These are phyloP conservation scores for Phalanger gymnotis DNA, from an alignment of 2,797 vertebrate genomes.

Conservation along the genomic window DNA sequence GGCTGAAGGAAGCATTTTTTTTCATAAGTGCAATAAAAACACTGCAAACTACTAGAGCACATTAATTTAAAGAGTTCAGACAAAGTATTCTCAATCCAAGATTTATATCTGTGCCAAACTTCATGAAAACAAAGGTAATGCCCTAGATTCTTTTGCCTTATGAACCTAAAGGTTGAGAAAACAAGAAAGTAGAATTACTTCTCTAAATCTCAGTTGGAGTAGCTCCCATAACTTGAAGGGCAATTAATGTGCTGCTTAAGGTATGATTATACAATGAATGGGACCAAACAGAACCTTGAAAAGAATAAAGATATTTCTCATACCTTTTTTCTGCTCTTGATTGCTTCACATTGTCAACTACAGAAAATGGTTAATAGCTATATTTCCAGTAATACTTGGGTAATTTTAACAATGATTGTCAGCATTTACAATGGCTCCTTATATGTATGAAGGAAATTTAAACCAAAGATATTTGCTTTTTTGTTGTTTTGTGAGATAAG, in stretches of 20 bases:
- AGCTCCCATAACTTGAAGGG: constrained; percentile 21
- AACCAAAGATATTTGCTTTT: background rate
- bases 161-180: constrained; percentile 39
- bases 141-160: constrained; percentile 31
- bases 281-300: background rate
- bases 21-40: constrained; percentile 45
- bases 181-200: background rate
- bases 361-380: background rate
- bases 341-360: constrained; percentile 2
- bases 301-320: background rate
- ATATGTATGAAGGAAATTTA: background rate
- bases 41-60: background rate
- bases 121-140: constrained; percentile 35
- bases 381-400: constrained; percentile 2
- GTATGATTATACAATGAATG: background rate
- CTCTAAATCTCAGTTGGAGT: background rate
- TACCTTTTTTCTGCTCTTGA: background rate
- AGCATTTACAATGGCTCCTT: constrained; percentile 11
- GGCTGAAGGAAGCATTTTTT: background rate
- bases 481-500: background rate
- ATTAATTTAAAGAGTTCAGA: constrained; percentile 25
- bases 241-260: constrained; percentile 24
- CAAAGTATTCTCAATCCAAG: constrained; percentile 23
- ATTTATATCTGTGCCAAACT: background rate
- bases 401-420: constrained; percentile 15